Base-by-base conservation (phyloP, 2,113 vertebrate species). In the Megaleporinus macrocephalus region DNA sequence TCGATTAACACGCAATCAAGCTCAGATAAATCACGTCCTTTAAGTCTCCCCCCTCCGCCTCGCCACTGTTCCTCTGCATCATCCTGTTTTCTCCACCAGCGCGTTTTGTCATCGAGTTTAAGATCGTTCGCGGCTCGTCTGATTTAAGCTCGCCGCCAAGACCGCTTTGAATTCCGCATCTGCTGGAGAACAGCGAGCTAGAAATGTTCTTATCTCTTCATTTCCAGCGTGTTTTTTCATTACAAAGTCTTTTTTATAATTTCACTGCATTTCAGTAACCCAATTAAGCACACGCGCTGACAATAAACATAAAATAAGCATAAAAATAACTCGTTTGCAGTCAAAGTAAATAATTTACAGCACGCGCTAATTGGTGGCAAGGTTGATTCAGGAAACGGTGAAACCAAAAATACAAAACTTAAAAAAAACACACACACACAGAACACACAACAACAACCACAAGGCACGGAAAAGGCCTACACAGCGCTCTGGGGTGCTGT, bases 1-100 rank as follows among this genome's bases (percentile, higher is more conserved):
- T 94, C 94, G 92, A 95, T 95, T 94, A 95, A 95, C 94, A 94
- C 92, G 94, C 94, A 95, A 95, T 95, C 94, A 95, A 95, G 93
- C 94, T 92, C 93, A 94, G 93, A 95, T 95, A 95, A 95, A 95
- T 95, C 94, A 94, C 93, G 91, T 95, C 92, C 94, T 94, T 93
- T 94, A 93, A 94, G 91, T 90, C 90, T 89, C 90, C 88, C 85
- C 91, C 86, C 61, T 63, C 81, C 15, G 85, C 89, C 87, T 92
- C 91, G 90, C 87, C 88, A 82, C 86, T 87, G 86, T 93, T 93
- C 88, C 93, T 93, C 91, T 92, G 92, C 92, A 94, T 93, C 92
- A 89, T 90, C 92, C 88, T 89, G 86, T 93, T 93, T 91, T 89
- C 79, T 86, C 85, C 87, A 89, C 86, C 89, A 89, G 90, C 86